These are phyloP conservation scores for Corythucha ciliata DNA, from an alignment of 2,888 invertebrate species.

Conservation along the genomic window DNA sequence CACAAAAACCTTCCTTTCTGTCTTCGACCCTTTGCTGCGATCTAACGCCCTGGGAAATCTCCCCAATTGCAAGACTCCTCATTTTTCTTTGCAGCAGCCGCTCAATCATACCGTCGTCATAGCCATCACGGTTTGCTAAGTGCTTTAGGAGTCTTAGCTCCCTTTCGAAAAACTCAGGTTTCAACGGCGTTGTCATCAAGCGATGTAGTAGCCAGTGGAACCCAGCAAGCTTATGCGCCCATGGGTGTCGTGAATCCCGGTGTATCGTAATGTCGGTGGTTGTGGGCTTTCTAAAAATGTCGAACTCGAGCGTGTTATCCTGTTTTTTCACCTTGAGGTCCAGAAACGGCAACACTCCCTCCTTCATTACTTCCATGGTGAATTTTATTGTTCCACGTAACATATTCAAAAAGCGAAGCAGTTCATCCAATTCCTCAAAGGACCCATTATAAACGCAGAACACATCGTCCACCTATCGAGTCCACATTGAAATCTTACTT, in stretches of 20 bases:
- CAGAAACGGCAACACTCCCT: neutral
- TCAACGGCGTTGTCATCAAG: constrained; percentile 3
- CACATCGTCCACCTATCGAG: constrained; percentile 9
- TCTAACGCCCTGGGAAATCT: too few relatives aligned
- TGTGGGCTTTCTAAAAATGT: constrained; percentile 12
- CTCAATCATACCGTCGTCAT: neutral
- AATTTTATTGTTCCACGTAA: neutral
- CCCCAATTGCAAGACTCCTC: too few relatives aligned
- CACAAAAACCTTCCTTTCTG: too few relatives aligned
- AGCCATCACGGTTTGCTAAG: constrained; percentile 5
- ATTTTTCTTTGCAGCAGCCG: too few relatives aligned
- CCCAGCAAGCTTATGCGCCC: constrained; percentile 9
- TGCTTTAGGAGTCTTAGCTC: constrained; percentile 7
- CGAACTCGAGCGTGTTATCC: neutral
- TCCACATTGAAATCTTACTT: neutral
- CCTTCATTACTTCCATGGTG: neutral
- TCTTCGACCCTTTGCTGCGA: too few relatives aligned
- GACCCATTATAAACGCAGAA: constrained; percentile 8
- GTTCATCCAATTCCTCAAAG: neutral
- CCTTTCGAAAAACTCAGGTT: neutral
- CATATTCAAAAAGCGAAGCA: neutral
- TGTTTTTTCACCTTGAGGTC: constrained; percentile 6
- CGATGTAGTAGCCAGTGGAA: constrained; percentile 2
- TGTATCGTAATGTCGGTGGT: constrained; percentile 3
- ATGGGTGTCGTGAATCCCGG: constrained; percentile 5